phyloP scores from a whole-genome alignment of 2,888 invertebrate genomes.

The Nemapogon koenigi region DNA sequence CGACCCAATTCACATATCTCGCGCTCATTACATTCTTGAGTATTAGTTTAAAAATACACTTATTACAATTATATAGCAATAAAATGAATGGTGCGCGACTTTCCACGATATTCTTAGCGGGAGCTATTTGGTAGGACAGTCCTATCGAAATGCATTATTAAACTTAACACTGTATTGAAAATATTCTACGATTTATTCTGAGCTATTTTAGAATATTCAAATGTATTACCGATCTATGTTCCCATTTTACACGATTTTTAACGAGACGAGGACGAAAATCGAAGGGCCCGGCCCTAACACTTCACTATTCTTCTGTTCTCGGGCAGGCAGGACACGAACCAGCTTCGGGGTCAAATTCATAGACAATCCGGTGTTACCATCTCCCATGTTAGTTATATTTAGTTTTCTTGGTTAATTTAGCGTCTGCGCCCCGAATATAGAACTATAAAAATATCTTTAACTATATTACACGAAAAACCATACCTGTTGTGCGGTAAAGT shows the following conservation, averaged over 20 bases:
- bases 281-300: slow-evolving; percentile 61
- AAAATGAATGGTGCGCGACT: slow-evolving; percentile 50
- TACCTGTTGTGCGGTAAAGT: no score
- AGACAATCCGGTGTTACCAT: slow-evolving; percentile 57
- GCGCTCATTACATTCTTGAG: slow-evolving; percentile 18
- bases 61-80: slow-evolving; percentile 37
- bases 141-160: slow-evolving; percentile 41
- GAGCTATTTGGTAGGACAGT: slow-evolving; percentile 36
- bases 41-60: slow-evolving; percentile 38
- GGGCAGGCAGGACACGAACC: slow-evolving; percentile 62
- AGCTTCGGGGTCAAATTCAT: slow-evolving; percentile 66
- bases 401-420: not conserved
- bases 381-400: not conserved
- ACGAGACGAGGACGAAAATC: slow-evolving; percentile 53
- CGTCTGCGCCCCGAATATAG: not conserved
- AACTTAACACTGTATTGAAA: slow-evolving; percentile 5
- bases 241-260: slow-evolving; percentile 60
- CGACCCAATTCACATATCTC: slow-evolving; percentile 3
- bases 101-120: slow-evolving; percentile 58
- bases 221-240: slow-evolving; percentile 61
- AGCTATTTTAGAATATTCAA: slow-evolving; percentile 23
- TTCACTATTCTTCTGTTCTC: slow-evolving; percentile 53
- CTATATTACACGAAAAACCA: no score
- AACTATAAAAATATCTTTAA: not conserved
- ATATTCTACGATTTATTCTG: not conserved